phyloP scores from a whole-genome alignment of 2,113 vertebrate species.

The Anoplopoma fimbria region DNA sequence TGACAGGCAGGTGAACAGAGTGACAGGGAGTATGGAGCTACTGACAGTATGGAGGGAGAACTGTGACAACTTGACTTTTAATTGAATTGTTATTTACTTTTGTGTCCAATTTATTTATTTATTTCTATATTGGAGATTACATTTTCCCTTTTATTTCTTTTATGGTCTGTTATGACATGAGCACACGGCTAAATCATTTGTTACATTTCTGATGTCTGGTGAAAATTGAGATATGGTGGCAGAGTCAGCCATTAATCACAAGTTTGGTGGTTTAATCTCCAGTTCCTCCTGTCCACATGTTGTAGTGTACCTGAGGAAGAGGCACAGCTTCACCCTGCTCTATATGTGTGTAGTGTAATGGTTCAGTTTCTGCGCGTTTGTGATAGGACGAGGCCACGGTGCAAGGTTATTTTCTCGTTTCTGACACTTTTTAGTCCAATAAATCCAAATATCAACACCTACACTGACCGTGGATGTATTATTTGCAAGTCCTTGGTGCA shows the following conservation, averaged over 20 bases:
- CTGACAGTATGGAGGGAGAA: too few species aligned
- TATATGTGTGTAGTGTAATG: too few species aligned
- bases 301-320: background rate
- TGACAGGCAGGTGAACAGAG: too few species aligned
- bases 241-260: background rate
- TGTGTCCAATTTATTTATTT: background rate
- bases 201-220: background rate
- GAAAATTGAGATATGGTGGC: background rate
- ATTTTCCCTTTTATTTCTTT: background rate
- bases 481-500: background rate
- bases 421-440: background rate
- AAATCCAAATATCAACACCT: too few species aligned
- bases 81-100: too few species aligned
- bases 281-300: background rate
- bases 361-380: too few species aligned
- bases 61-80: too few species aligned
- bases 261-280: background rate
- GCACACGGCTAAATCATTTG: background rate
- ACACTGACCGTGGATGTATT: too few species aligned
- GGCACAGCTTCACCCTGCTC: background rate
- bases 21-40: too few species aligned
- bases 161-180: background rate
- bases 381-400: too few species aligned
- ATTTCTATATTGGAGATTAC: background rate
- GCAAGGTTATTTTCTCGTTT: too few species aligned